These are phyloP conservation scores for Orientallactaga bullata DNA, from an alignment of 2,113 vertebrate genomes.

Conservation along the genomic window DNA sequence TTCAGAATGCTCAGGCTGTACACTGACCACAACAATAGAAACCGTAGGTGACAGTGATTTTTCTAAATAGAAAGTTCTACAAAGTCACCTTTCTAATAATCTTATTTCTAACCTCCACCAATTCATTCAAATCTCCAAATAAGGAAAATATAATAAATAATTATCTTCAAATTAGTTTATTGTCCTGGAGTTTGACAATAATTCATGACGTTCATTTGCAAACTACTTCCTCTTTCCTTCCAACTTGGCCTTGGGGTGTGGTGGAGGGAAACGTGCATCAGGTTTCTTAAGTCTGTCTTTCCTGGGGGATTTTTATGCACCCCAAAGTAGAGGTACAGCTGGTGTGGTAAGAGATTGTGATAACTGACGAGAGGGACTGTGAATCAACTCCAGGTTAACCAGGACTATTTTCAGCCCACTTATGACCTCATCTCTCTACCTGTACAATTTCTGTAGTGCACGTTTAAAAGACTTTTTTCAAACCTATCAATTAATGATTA, in stretches of 20 bases:
- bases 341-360: neutral
- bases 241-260: neutral
- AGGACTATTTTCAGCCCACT: neutral
- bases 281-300: neutral
- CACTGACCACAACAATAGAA: conserved; percentile 4
- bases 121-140: neutral
- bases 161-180: neutral
- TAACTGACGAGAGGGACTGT: neutral
- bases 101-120: neutral
- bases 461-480: conserved; percentile 1
- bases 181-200: neutral
- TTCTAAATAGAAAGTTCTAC: conserved; percentile 45
- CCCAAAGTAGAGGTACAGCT: neutral
- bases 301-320: neutral
- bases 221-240: neutral
- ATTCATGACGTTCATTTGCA: neutral
- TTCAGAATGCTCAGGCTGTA: neutral
- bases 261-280: neutral
- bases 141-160: neutral
- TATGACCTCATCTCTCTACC: neutral
- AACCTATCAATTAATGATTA: neutral
- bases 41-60: neutral
- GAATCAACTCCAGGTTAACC: neutral
- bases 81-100: neutral
- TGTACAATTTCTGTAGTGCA: neutral